phyloP scores from a whole-genome alignment of 2,888 invertebrate species.

The Lycaena phlaeas region DNA sequence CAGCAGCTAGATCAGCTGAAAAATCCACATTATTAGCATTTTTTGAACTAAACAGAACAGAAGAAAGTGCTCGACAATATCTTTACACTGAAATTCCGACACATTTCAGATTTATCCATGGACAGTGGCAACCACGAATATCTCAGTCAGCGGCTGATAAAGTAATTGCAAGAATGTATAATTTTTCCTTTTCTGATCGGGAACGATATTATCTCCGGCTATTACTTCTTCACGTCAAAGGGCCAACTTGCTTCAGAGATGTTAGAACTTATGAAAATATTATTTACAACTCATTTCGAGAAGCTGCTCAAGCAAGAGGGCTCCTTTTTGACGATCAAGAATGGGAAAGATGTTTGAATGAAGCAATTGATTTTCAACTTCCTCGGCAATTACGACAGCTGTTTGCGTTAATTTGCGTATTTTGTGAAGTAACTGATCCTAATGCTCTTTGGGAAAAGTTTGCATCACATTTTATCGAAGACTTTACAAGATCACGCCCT shows the following conservation, averaged over 20 bases:
- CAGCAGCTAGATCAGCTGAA: too few relatives aligned
- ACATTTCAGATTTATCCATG: conserved; percentile 4
- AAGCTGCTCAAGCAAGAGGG: conserved; percentile 5
- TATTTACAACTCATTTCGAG: conserved; percentile 7
- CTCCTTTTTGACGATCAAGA: conserved; percentile 1
- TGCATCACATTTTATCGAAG: too few relatives aligned
- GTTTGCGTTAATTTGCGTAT: too few relatives aligned
- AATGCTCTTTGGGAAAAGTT: too few relatives aligned
- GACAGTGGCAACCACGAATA: conserved; percentile 5
- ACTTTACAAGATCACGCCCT: too few relatives aligned
- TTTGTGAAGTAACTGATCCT: too few relatives aligned
- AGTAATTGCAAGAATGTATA: background rate
- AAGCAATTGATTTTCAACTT: conserved; percentile 6
- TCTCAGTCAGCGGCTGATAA: background rate
- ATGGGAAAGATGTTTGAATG: conserved; percentile 9
- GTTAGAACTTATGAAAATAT: too few relatives aligned
- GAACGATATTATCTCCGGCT: too few relatives aligned
- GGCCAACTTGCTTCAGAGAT: too few relatives aligned
- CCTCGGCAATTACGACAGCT: too few relatives aligned
- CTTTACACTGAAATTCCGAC: conserved; percentile 6
- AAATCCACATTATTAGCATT: conserved; percentile 4
- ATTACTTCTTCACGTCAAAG: too few relatives aligned
- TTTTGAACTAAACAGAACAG: conserved; percentile 3
- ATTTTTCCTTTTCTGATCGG: background rate
- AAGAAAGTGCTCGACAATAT: too few relatives aligned